Base-by-base conservation (phyloP, 2,797 vertebrate genomes). In the Iguana delicatissima region DNA sequence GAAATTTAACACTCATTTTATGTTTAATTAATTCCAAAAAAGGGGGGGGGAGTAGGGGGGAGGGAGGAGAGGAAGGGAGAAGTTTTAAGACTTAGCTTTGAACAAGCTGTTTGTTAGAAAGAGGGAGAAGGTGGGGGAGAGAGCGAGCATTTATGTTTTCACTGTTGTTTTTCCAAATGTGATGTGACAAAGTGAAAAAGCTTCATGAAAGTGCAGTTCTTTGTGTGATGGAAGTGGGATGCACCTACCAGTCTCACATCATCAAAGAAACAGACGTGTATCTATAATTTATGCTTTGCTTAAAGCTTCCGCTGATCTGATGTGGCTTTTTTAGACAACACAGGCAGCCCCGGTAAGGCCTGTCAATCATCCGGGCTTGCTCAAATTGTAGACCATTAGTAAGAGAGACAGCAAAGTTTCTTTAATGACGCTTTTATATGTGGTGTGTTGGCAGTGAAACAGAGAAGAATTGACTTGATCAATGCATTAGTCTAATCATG, bases 101-200 rank as follows among this genome's bases (percentile, higher is more conserved):
- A 97, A 97, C 92, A 91, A 97, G 96, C 97, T 97, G 97, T 98
- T 98, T 97, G 97, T 98, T 97, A 95, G 93, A 94, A 80, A 90
- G n/a, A 76, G 88, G 88, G 89, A 72, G 52, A 94, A 93, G 90
- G 93, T 4, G 57, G 20, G 57, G 42, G 95, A 96, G n/a, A 73
- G 89, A 89, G 89, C 72, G 52, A 98, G 97, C 97, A 97, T 97
- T 97, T 97, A 96, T 97, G 98, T 98, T 98, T 98, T 98, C 96
- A 97, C 97, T 95, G 97, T 98, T 99, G 98, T 98, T 98, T 98
- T 97, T 97, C 96, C 96, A 98, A 98, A 99, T 98, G 94, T 95
- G 97, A 98, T 97, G 97, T 98, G 98, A 99, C 98, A 98, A 97
- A 93, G 96, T 97, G 97, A 97, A 98, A 97, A 97, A 96, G 96